phyloP scores from a whole-genome alignment of 30 jellyfish, hydroid and myxozoan species.

The Clytia hemisphaerica region DNA sequence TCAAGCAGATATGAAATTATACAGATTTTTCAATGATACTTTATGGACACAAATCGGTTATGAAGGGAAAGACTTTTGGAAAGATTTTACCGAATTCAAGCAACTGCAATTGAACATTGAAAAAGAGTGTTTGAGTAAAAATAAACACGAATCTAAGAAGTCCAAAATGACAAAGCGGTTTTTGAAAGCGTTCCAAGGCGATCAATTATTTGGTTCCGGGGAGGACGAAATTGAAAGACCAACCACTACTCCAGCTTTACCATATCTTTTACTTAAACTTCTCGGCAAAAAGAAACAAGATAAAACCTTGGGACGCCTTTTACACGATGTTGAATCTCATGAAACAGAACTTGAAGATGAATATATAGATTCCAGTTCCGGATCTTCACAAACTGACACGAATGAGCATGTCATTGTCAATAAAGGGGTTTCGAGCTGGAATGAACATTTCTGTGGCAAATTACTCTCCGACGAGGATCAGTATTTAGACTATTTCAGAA shows the following conservation, averaged over 20 bases:
- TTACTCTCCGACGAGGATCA: slow-evolving; percentile 68
- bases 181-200: background rate
- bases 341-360: too few relatives aligned
- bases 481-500: slow-evolving; percentile 80
- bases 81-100: slow-evolving; percentile 61
- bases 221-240: background rate
- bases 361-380: slow-evolving; percentile 19
- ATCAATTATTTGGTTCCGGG: background rate
- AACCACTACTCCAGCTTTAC: background rate
- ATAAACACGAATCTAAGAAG: slow-evolving; percentile 12
- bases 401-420: slow-evolving; percentile 28
- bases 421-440: slow-evolving; percentile 62
- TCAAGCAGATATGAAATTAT: slow-evolving; percentile 70
- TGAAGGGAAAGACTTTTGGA: slow-evolving; percentile 88
- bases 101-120: slow-evolving; percentile 37
- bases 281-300: background rate
- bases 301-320: too few relatives aligned
- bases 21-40: slow-evolving; percentile 68
- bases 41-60: slow-evolving; percentile 81
- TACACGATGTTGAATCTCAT: too few relatives aligned
- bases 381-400: background rate
- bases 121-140: slow-evolving; percentile 60
- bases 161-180: background rate
- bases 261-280: background rate
- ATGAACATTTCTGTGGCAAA: slow-evolving; percentile 73